Base-by-base conservation (phyloP, 2,113 vertebrate genomes). In the Illadopsis cleaveri region DNA sequence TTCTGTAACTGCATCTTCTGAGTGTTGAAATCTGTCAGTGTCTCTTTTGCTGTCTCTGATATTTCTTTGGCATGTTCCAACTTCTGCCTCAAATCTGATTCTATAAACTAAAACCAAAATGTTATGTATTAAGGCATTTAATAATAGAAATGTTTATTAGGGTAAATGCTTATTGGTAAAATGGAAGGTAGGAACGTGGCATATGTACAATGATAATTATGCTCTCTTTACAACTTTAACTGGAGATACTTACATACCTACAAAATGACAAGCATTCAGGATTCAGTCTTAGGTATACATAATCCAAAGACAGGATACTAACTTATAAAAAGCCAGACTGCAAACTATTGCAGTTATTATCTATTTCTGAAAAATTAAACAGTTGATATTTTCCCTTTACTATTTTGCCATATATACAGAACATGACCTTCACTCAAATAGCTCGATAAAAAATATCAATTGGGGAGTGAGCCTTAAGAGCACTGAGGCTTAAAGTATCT, bases 71-170 rank as follows among this genome's bases (percentile, higher is more conserved):
- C 98, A 20, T 99, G 99, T 72, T 98, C 97, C 94, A 99, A 81
- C 91, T 99, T 99, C 97, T 99, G 99, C 94, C 95, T 98, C 89
- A 99, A 96, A 91, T 99, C 99, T n/a, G 98, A 98, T 96, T 99
- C 99, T 94, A 99, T 94, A 72, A 99, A 99, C 99, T 99, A 96
- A 79, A 94, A 54, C 6, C 5, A 94, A 97, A 94, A 62, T 27
- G 4, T 71, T 62, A 45, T 4, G 4, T 38, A 37, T 71, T 83
- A 84, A 54, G 48, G 4, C 14, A 89, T 47, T 91, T 78, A 44
- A 42, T 54, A 62, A 51, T 25, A 57, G 54, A 93, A 93, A 64
- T 13, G 12, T 23, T 53, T 53, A 6, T 44, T 40, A 48, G 2
- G 1, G 56, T 25, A 28, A 65, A 64, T 53, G 23, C 9, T 87